Evolutionary conservation across 2,797 vertebrate species (phyloP), one percentile per base, ranked within the genome.

Genomic region (Hephaestus fuliginosus): DNA sequence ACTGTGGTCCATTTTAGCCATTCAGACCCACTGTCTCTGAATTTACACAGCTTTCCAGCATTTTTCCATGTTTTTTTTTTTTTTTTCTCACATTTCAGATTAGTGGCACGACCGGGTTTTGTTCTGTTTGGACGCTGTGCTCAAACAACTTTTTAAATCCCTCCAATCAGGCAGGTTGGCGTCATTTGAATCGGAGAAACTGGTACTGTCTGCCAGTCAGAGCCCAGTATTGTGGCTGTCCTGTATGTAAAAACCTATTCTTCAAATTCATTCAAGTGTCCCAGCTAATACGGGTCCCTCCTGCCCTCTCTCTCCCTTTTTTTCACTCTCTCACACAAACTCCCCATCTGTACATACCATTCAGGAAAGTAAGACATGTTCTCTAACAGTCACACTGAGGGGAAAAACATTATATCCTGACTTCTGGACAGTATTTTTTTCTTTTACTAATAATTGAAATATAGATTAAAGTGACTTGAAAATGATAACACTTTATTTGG

Each of bases 251-350:
- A 88, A 89, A 87, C 79, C 91, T 84, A 82, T 93, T 92, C 88
- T 92, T 92, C 87, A 70, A 78, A 88, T 88, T 81, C 89, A 92
- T 84, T 92, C 85, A 91, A 92, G 91, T 91, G 88, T 92, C 70
- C 78, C 86, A 28, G 83, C 88, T 85, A 77, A 88, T 87, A 74
- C 82, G 48, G 84, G 74, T 84, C 83, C 74, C 76, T 82, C 83
- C 76, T 73, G 69, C 72, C 46, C 76, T 48, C 69, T 63, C 53
- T 71, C 39, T 43, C 58, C 49, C 52, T 25, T 14, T 74, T 48
- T 60, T 1, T 58, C 12, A 17, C 65, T 69, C 39, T 41, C 51
- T 41, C 33, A 18, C 41, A 75, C 70, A 62, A 4, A 75, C 30
- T 66, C 15, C 44, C 22, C 52, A 58, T 56, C 41, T 55, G 30